These are phyloP conservation scores for Cyclina sinensis DNA, from an alignment of 1,140 invertebrate genomes.

Conservation along the genomic window DNA sequence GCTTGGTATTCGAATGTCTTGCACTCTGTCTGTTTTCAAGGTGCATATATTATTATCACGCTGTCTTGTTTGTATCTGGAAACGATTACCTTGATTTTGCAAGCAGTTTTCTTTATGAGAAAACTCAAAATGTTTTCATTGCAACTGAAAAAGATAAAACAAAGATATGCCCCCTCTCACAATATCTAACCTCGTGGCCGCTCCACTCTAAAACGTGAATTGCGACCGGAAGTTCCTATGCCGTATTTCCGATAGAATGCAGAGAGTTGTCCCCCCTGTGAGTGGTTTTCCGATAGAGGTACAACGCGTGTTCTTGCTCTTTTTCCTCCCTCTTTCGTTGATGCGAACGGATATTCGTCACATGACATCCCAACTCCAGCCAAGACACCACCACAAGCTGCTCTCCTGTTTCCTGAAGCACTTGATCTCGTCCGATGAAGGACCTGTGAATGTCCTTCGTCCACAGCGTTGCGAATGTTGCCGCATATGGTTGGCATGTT, in stretches of 20 bases:
- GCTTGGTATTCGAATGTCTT: no score
- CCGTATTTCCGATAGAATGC: neutral
- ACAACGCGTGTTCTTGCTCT: neutral
- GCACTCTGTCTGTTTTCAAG: no score
- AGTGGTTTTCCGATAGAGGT: neutral
- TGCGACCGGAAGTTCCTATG: neutral
- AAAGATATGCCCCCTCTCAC: no score
- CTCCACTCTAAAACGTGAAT: neutral
- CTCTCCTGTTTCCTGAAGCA: neutral
- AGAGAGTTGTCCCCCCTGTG: neutral
- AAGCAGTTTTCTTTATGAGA: no score
- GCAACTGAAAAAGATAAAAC: no score
- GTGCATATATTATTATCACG: no score
- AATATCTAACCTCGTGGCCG: neutral
- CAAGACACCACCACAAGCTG: neutral
- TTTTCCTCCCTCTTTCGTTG: neutral
- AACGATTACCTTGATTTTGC: no score
- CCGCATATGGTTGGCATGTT: neutral
- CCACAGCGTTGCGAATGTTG: neutral
- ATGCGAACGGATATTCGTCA: conserved; percentile 29
- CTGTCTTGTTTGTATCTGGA: no score
- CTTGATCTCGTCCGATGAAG: neutral
- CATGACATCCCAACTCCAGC: neutral
- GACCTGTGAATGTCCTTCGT: neutral
- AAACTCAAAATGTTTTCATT: no score